Conservation (phyloP, 2,113 vertebrate genomes). For the Indri indri region DNA sequence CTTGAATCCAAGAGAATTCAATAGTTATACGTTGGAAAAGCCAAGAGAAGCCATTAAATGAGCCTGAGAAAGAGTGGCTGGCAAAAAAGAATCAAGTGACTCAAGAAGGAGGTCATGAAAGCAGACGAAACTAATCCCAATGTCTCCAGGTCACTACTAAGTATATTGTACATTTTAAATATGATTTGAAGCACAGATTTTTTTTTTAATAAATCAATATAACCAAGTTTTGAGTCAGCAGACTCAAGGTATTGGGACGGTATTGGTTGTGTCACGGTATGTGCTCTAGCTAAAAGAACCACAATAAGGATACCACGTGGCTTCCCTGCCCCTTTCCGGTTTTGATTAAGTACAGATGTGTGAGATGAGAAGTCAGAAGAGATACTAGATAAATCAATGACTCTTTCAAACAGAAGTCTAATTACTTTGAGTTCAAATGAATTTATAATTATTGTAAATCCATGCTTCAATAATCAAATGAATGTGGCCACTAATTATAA, state of each 20-base stretch:
- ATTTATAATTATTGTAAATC: not conserved
- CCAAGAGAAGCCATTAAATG: not conserved
- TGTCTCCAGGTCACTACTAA: not conserved
- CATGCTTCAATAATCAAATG: not conserved
- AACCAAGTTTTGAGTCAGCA: not conserved
- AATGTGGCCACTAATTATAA: not conserved
- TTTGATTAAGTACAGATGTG: not conserved
- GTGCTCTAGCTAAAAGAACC: not conserved
- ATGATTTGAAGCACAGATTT: not conserved
- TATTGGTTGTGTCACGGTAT: fast-evolving
- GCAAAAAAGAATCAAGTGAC: not conserved
- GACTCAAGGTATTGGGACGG: not conserved
- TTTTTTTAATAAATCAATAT: not conserved
- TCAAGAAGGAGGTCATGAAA: not conserved
- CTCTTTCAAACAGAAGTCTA: not conserved
- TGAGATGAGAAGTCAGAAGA: not conserved
- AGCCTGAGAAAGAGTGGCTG: not conserved
- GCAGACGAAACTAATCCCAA: not conserved
- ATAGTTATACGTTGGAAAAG: not conserved
- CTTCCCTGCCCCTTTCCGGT: not conserved
- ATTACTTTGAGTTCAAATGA: not conserved
- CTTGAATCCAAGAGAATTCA: not conserved
- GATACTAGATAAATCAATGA: not conserved
- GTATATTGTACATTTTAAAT: not conserved
- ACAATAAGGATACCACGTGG: too few species aligned